phyloP scores from a whole-genome alignment of 2,888 invertebrate species.

The Hydraecia micacea region DNA sequence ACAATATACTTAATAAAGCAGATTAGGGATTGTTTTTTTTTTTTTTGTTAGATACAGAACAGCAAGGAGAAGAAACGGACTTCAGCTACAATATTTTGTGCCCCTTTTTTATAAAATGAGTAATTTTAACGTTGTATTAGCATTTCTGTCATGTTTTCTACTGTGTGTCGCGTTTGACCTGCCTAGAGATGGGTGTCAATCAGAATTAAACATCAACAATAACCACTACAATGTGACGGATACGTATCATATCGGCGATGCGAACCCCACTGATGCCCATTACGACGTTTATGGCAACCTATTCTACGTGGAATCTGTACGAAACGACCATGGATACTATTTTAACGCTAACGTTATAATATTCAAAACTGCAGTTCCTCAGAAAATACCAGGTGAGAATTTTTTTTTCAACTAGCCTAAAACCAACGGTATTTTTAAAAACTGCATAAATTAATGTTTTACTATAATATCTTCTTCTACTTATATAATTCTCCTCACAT shows the following conservation, averaged over 20 bases:
- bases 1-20: slow-evolving; percentile 39
- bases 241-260: slow-evolving; percentile 75
- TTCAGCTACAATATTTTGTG: neutral
- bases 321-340: slow-evolving; percentile 74
- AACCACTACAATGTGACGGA: slow-evolving; percentile 76
- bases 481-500: too few species aligned
- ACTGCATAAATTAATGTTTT: neutral
- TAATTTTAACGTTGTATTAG: slow-evolving; percentile 59
- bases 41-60: slow-evolving; percentile 9
- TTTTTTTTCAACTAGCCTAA: neutral
- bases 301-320: slow-evolving; percentile 80
- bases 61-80: slow-evolving; percentile 22
- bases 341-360: slow-evolving; percentile 79
- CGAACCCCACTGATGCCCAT: slow-evolving; percentile 81
- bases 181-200: slow-evolving; percentile 73
- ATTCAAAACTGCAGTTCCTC: slow-evolving; percentile 69
- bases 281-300: slow-evolving; percentile 82
- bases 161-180: slow-evolving; percentile 78
- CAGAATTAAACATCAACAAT: slow-evolving; percentile 78
- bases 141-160: slow-evolving; percentile 65
- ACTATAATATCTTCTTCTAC: neutral
- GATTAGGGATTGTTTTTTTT: slow-evolving; percentile 17
- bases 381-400: slow-evolving; percentile 78
- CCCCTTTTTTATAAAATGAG: slow-evolving; percentile 34
- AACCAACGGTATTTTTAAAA: neutral